Conservation (phyloP, 2,113 vertebrate genomes). For the Notechis scutatus region DNA sequence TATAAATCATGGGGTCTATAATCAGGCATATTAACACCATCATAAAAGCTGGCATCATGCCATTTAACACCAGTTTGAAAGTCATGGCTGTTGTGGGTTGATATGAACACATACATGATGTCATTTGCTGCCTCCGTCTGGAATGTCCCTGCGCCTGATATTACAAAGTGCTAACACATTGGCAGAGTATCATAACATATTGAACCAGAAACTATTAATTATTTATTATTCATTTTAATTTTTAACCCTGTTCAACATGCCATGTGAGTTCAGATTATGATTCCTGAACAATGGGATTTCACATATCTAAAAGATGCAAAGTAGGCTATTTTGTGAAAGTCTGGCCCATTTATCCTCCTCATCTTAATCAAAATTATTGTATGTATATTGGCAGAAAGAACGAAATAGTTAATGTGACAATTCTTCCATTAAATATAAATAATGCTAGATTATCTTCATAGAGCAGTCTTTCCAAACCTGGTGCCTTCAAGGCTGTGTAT, state of each 20-base stretch:
- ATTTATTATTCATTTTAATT: neutral
- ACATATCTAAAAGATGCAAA: neutral
- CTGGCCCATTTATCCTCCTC: neutral
- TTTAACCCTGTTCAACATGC: neutral
- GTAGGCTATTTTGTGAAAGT: neutral
- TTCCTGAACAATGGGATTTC: neutral
- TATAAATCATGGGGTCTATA: neutral
- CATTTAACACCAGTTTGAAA: neutral
- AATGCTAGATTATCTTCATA: neutral
- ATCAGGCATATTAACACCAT: neutral
- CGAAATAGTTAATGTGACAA: neutral
- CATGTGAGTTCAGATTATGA: neutral
- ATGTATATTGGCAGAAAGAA: neutral
- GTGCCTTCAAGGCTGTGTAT: neutral
- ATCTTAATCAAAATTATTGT: neutral
- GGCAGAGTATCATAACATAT: neutral
- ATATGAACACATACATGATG: neutral
- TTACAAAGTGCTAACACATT: neutral
- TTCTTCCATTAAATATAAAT: neutral
- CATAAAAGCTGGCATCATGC: neutral
- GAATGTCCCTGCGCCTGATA: neutral
- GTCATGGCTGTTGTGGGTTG: neutral
- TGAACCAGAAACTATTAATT: neutral
- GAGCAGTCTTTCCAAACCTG: neutral
- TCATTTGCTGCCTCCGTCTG: neutral